Percentiles rank a stretch among this genome's conserved stretches.
These are phyloP conservation scores for Paedocypris micromegethes DNA, from an alignment of 2,797 vertebrate genomes.

Conservation along the genomic window DNA sequence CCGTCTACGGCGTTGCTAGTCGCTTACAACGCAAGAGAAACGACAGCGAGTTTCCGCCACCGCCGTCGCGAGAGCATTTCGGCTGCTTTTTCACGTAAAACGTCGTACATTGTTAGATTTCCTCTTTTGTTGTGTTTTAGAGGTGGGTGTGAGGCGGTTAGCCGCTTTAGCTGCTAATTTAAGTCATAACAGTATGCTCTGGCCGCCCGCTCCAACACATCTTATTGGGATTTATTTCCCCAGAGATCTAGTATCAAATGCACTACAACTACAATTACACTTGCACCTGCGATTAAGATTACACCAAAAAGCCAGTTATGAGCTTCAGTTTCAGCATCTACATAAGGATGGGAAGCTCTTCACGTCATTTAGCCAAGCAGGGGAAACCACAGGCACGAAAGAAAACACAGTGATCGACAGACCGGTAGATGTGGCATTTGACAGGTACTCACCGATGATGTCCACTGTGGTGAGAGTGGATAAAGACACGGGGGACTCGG, in stretches of 20 bases:
- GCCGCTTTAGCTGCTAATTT: conserved; percentile 41
- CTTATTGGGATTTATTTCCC: conserved; percentile 6
- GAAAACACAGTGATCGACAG: conserved; percentile 7
- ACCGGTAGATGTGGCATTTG: neutral
- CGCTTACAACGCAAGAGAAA: conserved; percentile 7
- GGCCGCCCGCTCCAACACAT: conserved; percentile 5
- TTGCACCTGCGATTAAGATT: neutral
- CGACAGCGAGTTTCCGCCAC: conserved; percentile 25
- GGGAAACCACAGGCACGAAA: conserved; percentile 31
- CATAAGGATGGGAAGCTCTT: conserved; percentile 46
- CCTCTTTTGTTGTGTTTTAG: conserved; percentile 11
- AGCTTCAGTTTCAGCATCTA: conserved; percentile 33
- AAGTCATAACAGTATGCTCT: conserved; percentile 21
- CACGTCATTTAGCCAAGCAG: conserved; percentile 61
- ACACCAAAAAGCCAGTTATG: neutral
- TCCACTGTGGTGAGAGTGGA: conserved; percentile 72
- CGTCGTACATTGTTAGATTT: neutral
- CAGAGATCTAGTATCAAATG: neutral
- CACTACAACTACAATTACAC: neutral
- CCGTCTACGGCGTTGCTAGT: conserved; percentile 15
- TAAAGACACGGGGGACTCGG: conserved; percentile 66
- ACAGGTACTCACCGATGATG: conserved; percentile 81
- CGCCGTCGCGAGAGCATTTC: neutral
- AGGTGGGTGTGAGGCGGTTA: conserved; percentile 39
- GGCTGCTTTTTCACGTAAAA: neutral